These are phyloP conservation scores for Aporophyla lueneburgensis DNA, from an alignment of 2,888 invertebrate species.

Conservation along the genomic window DNA sequence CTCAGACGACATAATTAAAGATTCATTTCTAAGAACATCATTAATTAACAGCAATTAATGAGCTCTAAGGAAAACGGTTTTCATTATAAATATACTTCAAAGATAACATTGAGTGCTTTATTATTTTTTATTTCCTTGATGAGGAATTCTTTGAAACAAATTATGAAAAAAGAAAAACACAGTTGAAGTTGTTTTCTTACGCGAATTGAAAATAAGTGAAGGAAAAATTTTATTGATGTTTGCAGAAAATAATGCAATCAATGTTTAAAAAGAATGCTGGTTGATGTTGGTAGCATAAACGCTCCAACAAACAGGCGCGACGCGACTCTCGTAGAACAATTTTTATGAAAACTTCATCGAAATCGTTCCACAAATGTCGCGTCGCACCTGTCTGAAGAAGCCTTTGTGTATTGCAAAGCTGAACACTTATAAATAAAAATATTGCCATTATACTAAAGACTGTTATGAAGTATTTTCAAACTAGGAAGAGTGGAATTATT, in stretches of 20 bases:
- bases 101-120: slow-evolving; percentile 11
- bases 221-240: too few species aligned
- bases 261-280: background rate
- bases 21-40: slow-evolving; percentile 12
- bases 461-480: background rate
- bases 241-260: background rate
- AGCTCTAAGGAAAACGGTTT: slow-evolving; percentile 28
- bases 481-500: background rate
- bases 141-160: slow-evolving; percentile 21
- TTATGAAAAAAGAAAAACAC: background rate
- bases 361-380: too few species aligned
- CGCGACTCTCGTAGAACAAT: too few species aligned
- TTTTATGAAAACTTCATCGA: too few species aligned
- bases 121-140: slow-evolving; percentile 34
- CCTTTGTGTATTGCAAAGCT: background rate
- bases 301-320: too few species aligned
- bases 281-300: background rate
- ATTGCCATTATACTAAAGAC: background rate
- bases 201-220: slow-evolving; percentile 2
- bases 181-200: background rate
- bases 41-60: slow-evolving; percentile 33
- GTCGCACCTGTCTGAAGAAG: too few species aligned
- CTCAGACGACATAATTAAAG: slow-evolving; percentile 33
- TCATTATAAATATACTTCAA: slow-evolving; percentile 21
- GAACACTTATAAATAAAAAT: background rate